Percentiles rank a stretch among this genome's conserved stretches.
phyloP scores from a whole-genome alignment of 2,888 invertebrate genomes.

The Sympetrum striolatum region DNA sequence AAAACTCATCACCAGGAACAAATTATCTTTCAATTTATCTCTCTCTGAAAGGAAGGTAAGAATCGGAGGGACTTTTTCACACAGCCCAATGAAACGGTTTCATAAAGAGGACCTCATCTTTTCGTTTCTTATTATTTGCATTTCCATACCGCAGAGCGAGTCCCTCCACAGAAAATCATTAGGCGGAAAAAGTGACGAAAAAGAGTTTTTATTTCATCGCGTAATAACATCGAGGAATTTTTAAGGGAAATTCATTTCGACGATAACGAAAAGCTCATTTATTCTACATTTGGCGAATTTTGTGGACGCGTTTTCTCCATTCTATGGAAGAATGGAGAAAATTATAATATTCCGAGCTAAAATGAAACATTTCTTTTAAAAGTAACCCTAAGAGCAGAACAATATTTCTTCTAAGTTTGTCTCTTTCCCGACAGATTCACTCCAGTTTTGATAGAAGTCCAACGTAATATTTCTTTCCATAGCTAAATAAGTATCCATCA shows the following conservation, averaged over 20 bases:
- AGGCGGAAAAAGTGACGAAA: background rate
- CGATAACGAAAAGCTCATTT: background rate
- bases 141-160: background rate
- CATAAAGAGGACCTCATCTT: background rate
- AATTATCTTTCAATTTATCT: slow-evolving; percentile 36
- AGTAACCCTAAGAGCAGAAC: no score
- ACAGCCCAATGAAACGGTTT: background rate
- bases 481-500: no score
- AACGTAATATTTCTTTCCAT: no score
- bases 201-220: background rate
- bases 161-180: background rate
- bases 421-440: no score
- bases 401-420: no score
- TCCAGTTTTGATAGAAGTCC: no score
- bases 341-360: no score
- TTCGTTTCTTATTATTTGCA: background rate
- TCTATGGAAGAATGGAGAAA: no score
- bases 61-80: background rate
- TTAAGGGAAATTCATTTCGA: background rate
- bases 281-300: background rate
- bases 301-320: no score
- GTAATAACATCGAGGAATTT: background rate
- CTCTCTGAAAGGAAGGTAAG: background rate
- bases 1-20: background rate
- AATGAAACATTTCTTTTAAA: no score